Evolutionary conservation across 2,888 invertebrate genomes (phyloP), one percentile per base, ranked within the genome.

Genomic region (Selenia dentaria): DNA sequence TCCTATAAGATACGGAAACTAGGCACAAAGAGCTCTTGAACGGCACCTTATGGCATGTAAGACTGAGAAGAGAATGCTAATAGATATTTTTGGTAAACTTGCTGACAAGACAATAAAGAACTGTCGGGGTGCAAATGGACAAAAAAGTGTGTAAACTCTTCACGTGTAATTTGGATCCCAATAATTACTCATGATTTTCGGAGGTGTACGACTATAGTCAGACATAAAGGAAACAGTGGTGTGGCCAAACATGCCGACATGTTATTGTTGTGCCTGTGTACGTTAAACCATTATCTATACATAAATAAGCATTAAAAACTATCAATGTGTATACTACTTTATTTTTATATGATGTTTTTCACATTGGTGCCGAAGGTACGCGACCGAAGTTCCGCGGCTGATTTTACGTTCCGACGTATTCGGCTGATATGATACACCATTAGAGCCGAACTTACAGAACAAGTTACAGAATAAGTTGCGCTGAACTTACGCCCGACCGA

Each of bases 21-120:
- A 54, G 54, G 37, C 57, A 77, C 74, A 75, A 79, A 70, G 67
- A 39, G 38, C 59, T 62, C 69, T 70, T 71, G 72, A 70, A 65
- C 60, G 37, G 61, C 74, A 59, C 80, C 79, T 68, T 81, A 79
- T 77, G 79, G 71, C 52, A 51, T 51, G 55, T 45, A 16, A 16
- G 4, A 16, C 16, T 16, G 35, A 57, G 44, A 56, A 46, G 43
- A 26, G 16, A 49, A 43, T 37, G 22, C 22, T 42, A 43, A 54
- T 35, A 35, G 10, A 47, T 44, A 33, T 37, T 32, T 25, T 34
- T 33, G 40, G 36, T 35, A 8, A 45, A 39, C 28, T 45, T 24
- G 12, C 27, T 24, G 27, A 47, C 33, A 36, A 36, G 13, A 47
- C 25, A 46, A 46, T 31, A 35, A 16, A 9, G 4, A 22, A 36